phyloP scores from a whole-genome alignment of 2,797 vertebrate genomes.

The Alca torda region DNA sequence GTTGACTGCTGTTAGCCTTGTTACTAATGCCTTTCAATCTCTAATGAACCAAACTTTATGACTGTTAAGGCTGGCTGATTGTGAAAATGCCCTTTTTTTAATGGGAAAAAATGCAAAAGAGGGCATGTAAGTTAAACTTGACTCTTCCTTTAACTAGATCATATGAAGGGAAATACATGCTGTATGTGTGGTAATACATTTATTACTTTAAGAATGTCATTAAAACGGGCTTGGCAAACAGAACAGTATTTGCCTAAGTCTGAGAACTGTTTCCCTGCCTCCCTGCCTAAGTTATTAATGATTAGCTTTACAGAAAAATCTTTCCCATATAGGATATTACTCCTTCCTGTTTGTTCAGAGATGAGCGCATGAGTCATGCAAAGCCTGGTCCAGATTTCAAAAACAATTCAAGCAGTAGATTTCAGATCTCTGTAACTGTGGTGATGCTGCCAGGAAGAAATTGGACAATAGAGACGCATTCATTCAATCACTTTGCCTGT shows the following conservation, averaged over 20 bases:
- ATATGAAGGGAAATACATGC: not conserved
- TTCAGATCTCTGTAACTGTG: not conserved
- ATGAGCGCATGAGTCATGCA: constrained; percentile 19
- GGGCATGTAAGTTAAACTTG: not conserved
- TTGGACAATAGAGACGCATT: not conserved
- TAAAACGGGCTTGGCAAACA: not conserved
- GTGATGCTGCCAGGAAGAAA: not conserved
- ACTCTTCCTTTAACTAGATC: not conserved
- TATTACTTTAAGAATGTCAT: not conserved
- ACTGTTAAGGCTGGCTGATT: not conserved
- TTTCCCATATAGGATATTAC: constrained; percentile 1
- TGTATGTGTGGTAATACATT: not conserved
- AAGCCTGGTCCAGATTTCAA: constrained; percentile 22
- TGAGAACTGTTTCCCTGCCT: not conserved
- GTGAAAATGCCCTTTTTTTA: not conserved
- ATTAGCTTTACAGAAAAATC: constrained; percentile 48
- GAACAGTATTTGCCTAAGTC: not conserved
- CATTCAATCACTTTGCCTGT: not conserved
- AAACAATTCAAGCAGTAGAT: constrained; percentile 37
- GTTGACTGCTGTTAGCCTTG: not conserved
- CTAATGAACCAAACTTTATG: not conserved
- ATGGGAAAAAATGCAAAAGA: not conserved
- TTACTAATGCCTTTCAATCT: constrained; percentile 3
- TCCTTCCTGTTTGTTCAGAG: constrained; percentile 56
- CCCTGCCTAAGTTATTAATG: not conserved